Base-by-base conservation (phyloP, 2,113 vertebrate species). In the Gorsachius goisagi region DNA sequence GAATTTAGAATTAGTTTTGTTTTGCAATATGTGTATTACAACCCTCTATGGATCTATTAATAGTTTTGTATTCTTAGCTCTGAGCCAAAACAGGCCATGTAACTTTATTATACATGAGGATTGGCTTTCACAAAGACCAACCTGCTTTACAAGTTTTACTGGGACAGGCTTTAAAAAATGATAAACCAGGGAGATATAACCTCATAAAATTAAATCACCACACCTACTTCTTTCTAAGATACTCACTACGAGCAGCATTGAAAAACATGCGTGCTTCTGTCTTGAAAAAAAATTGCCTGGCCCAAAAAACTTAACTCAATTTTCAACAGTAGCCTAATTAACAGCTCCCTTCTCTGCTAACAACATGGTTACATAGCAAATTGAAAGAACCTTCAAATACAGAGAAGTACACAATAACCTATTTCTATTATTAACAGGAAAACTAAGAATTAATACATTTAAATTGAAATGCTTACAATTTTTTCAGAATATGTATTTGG, bases 161-260 rank as follows among this genome's bases (percentile, higher is more conserved):
- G 39, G 77, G 86, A 87, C 69, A 89, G 69, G 12, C 35, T 85
- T 89, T 41, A 89, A 93, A 83, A 95, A 89, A 90, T 74, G 12
- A 80, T 68, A 96, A 96, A 92, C 30, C 53, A 69, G 80, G 58
- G 33, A 96, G 82, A 89, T 72, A 91, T 3, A 71, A 90, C 68
- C 60, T 53, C 58, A 86, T 52, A 45, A 74, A 93, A 84, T 77
- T 59, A 93, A 86, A 93, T 52, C 9, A 80, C 63, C 72, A 84
- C 39, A 84, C 27, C 27, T 77, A 67, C 41, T 86, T 66, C 55
- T 83, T 73, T 84, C 69, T 92, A 62, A 78, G 27, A 45, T 50
- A 26, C 30, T 84, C 33, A 24, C 30, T 87, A 41, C 35, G 14
- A 89, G 33, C 35, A 68, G 32, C 49, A 59, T 4, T 79, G 89